Base-by-base conservation (phyloP, 2,113 vertebrate genomes). In the Phaetusa simplex region DNA sequence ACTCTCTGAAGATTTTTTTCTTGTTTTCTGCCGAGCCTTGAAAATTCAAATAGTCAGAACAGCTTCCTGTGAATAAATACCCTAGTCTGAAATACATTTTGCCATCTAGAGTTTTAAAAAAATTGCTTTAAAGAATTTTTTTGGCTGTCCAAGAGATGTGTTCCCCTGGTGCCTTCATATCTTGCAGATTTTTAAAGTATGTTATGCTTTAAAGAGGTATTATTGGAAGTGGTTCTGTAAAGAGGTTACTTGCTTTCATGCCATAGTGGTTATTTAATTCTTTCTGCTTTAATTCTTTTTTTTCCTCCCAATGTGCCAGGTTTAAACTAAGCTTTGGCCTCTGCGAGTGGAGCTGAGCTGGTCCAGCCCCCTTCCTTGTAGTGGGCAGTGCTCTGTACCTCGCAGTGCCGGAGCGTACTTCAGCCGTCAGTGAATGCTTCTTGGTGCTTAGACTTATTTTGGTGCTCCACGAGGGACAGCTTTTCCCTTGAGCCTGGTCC, bases 351-450 rank as follows among this genome's bases (percentile, higher is more conserved):
- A 62, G 45, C 59, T 49, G 53, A 62, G 55, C 69, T 80, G 56
- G 29, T 70, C 18, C 71, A 52, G 76, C 53, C 7, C 21, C 30
- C 8, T 65, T 62, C 10, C 12, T 62, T 2, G 2, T 20, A 30
- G 65, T 0, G 0, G 21, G 27, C 88, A 64, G 40, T 5, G 47
- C 74, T 53, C 47, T 72, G 32, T 26, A 17, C 36, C 38, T 62
- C 2, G 0, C 47, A 10, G 30, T 55, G 66, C 1, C 5, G 2
- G 66, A 69, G 56, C 2, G 0, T 20, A 4, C 34, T 43, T 72
- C 52, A 55, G 16, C 62, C 3, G 1, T 47, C 34, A 3, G 34
- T 19, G 23, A 40, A 23, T 12, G 3, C 1, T 1, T 14, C 62
- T 69, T 56, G 70, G 69, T 61, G 34, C 16, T 70, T 62, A 16